Base-by-base conservation (phyloP, 2,888 invertebrate genomes). In the Machimus atricapillus region DNA sequence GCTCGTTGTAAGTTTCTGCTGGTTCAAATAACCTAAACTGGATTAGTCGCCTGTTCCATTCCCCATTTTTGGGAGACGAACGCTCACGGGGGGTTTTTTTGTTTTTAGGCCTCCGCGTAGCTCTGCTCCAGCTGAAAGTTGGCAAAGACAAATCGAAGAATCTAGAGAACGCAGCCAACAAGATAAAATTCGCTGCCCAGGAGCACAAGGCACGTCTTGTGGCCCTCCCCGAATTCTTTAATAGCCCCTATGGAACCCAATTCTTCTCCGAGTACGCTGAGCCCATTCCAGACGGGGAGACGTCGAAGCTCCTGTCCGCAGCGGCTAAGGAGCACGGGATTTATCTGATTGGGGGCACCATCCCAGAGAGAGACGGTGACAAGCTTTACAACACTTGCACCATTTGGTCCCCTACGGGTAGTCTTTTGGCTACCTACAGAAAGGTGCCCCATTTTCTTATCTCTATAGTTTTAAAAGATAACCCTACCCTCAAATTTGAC, bases 161-260 rank as follows among this genome's bases (percentile, higher is more conserved):
- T 93, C 92, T 99, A 19, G 92, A 94, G 37, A 94, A 95, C 89
- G 98, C 97, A 0, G 93, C 95, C 0, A 93, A 93, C 74, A 94
- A 96, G 89, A 96, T 98, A 87, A 93, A 94, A 87, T 93, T 94
- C 88, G 97, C 97, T 0, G 91, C 91, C 0, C 95, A 95, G 88
- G 92, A 94, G 83, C 93, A 94, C 83, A 93, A 94, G 14, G 95
- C 96, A 0, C 93, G 95, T 74, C 90, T 97, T 40, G 93, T 97
- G 34, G 94, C 94, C 0, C 91, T 97, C 7, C 96, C 97, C 0
- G 99, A 99, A 93, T 98, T 98, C 91, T 99, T 98, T 91, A 99
- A 98, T 91, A 97, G 97, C 19, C 98, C 98, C 0, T 98, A 98
- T 92, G 98, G 98, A 87, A 96, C 96, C 93, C 95, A 95, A 89